A percentile compares a stretch with the other conserved stretches of the same genome.
Conservation (phyloP, 92 coral and sea anemone genomes). For the Palythoa caribaeorum region DNA sequence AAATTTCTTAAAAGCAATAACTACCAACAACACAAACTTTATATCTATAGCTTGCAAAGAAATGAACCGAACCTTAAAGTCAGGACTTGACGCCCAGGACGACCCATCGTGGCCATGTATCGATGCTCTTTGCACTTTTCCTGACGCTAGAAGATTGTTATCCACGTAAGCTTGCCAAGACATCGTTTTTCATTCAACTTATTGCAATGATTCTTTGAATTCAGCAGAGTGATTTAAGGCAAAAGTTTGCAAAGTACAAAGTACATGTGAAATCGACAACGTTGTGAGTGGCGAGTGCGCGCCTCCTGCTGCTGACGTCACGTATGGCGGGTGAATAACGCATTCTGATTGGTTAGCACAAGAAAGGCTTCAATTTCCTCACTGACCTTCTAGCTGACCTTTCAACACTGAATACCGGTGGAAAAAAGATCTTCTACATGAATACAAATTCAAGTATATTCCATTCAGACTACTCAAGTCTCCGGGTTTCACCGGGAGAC, state of each 20-base stretch:
- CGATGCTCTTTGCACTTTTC: constrained; percentile 78
- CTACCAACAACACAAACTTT: background rate
- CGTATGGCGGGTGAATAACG: constrained; percentile 8
- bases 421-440: no score
- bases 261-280: constrained; percentile 45
- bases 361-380: no score
- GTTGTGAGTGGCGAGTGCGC: constrained; percentile 9
- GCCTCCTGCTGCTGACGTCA: constrained; percentile 52
- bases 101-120: constrained; percentile 83
- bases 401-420: no score
- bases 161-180: constrained; percentile 90
- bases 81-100: constrained; percentile 80
- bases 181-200: constrained; percentile 52
- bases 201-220: background rate
- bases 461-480: no score
- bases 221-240: background rate
- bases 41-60: background rate
- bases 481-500: no score
- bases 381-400: no score
- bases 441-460: no score
- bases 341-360: constrained; percentile 54
- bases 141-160: constrained; percentile 72
- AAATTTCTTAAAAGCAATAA: background rate
- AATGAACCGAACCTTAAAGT: constrained; percentile 69
- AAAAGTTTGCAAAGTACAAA: background rate